Base-by-base conservation (phyloP, 92 coral and sea anemone genomes). In the Pocillopora meandrina region DNA sequence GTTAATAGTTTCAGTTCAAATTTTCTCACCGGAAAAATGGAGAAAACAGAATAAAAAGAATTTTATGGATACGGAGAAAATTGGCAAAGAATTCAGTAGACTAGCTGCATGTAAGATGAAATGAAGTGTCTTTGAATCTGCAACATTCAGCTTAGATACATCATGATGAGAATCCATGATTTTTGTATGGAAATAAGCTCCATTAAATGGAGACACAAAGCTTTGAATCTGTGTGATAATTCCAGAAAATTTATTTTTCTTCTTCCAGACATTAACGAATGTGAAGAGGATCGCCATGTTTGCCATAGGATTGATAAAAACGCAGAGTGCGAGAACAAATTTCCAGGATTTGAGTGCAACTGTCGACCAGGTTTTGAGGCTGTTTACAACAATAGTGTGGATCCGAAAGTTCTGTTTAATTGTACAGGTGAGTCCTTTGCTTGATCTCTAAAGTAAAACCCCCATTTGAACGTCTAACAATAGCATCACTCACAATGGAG, bases 251-350 rank as follows among this genome's bases (percentile, higher is more conserved):
- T 59, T 16, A 59, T 10, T 59, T 59, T 59, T 59, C 14, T 1
- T 16, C 18, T 10, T 77, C 21, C 56, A 89, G 92, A 89, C 49
- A 89, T 89, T 26, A 58, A 89, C 63, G 92, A 89, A 74, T 89
- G 92, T 64, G 18, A 0, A 6, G 71, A 49, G 55, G 21, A 83
- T 65, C 80, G 64, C 2, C 16, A 23, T 8, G 33, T 34, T 10
- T 74, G 88, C 31, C 75, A 71, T 21, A 70, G 12, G 14, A 36
- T 75, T 12, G 68, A 76, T 49, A 14, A 49, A 61, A 72, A 84
- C 60, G 68, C 88, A 19, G 12, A 9, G 7, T 89, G 92, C 35
- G 9, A 2, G 1, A 79, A 84, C 83, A 72, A 21, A 14, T 14
- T 34, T 20, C 85, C 75, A 1, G 33, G 85, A 9, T 89, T 20